Conservation (phyloP, 2,888 invertebrate species). For the Drosophila prostipennis region DNA sequence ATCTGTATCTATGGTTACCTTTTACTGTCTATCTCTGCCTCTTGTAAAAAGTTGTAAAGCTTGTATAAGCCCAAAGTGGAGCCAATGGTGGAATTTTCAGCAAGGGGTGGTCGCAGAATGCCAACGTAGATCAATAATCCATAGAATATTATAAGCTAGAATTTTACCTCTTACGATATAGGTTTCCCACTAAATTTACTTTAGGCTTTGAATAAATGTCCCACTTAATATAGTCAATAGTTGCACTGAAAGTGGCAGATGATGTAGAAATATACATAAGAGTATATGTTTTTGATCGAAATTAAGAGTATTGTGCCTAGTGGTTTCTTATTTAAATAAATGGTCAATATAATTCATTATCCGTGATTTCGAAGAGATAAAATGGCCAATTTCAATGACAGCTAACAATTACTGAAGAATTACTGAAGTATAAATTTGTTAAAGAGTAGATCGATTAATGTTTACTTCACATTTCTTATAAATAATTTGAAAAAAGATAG, state of each 20-base stretch:
- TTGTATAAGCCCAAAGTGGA: slow-evolving; percentile 39
- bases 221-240: neutral
- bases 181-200: neutral
- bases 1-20: slow-evolving; percentile 4
- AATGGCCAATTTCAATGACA: no score
- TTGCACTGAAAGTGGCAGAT: neutral
- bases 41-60: slow-evolving; percentile 45
- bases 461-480: no score
- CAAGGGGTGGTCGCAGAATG: slow-evolving; percentile 2
- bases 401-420: no score
- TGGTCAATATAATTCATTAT: no score
- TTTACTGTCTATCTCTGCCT: slow-evolving; percentile 25
- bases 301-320: no score
- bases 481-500: no score
- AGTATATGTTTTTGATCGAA: no score
- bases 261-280: neutral
- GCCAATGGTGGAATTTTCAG: slow-evolving; percentile 8
- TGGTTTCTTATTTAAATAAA: no score
- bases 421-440: no score
- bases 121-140: neutral
- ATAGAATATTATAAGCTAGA: neutral
- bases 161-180: no score
- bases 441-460: no score
- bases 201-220: neutral
- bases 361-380: no score